These are phyloP conservation scores for Nycticorax nycticorax DNA, from an alignment of 2,113 vertebrate species.

Conservation along the genomic window DNA sequence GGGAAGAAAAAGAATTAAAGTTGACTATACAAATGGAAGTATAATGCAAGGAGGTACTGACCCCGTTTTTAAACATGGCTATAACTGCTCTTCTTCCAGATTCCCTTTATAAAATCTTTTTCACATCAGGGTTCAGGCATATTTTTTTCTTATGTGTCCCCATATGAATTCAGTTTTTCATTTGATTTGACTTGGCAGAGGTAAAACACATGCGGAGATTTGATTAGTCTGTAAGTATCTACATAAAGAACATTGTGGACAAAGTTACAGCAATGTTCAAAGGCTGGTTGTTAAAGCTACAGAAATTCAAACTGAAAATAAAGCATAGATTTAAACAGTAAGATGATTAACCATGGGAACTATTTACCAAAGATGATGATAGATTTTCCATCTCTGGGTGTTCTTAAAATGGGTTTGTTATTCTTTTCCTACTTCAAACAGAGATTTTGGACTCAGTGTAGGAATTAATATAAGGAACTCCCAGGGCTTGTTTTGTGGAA, in stretches of 20 bases:
- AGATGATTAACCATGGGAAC: not conserved
- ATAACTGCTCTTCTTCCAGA: not conserved
- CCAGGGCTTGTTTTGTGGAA: not conserved
- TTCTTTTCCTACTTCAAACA: not conserved
- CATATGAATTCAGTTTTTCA: not conserved
- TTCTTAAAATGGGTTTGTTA: not conserved
- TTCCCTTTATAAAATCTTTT: not conserved
- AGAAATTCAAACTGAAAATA: slow-evolving; percentile 11
- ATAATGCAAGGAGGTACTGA: not conserved
- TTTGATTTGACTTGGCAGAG: not conserved
- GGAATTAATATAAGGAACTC: not conserved
- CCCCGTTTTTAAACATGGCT: not conserved
- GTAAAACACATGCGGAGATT: not conserved
- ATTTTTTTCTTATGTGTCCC: not conserved
- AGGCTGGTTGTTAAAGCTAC: not conserved
- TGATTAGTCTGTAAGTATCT: not conserved
- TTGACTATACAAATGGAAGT: not conserved
- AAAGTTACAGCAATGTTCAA: not conserved
- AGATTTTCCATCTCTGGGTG: not conserved
- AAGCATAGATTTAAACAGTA: not conserved
- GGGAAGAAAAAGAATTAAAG: not conserved
- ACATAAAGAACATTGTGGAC: not conserved
- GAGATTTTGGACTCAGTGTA: not conserved
- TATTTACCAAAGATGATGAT: not conserved
- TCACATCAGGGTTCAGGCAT: not conserved